A percentile compares a stretch with the other conserved stretches of the same genome.
Evolutionary conservation across 2,797 vertebrate genomes (phyloP).

Genomic region (Microctenopoma steveboyesi): DNA sequence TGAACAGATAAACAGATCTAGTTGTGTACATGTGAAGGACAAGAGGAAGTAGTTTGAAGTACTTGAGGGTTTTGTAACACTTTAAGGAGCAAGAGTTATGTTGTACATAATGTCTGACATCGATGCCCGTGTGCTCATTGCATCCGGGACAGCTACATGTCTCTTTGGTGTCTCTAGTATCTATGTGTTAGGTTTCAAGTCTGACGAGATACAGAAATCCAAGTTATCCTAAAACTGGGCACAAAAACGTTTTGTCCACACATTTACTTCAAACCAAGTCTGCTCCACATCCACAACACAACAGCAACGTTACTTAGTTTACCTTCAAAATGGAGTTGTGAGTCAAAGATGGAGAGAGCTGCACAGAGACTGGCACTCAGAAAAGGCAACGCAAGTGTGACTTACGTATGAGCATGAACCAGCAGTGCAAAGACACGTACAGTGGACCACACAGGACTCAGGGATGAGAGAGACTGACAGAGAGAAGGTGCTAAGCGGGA

Average conservation of each 20-base stretch:
- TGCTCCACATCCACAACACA: background rate
- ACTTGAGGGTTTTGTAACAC: no score
- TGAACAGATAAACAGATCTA: no score
- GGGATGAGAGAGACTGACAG: background rate
- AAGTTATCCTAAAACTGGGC: background rate
- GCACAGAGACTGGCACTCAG: background rate
- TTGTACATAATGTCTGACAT: no score
- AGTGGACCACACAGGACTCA: constrained; percentile 1
- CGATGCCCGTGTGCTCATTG: no score
- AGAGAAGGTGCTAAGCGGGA: constrained; percentile 9
- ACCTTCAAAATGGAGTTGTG: background rate
- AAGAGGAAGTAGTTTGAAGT: no score
- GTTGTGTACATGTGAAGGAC: no score
- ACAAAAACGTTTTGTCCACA: background rate
- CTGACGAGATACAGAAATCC: background rate
- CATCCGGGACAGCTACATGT: no score
- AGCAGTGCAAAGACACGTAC: constrained; percentile 12
- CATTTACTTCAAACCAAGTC: background rate
- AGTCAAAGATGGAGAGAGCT: background rate
- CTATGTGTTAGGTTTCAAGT: background rate
- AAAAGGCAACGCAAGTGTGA: no score
- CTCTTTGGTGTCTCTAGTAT: no score
- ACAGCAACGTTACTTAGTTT: background rate
- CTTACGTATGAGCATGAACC: background rate
- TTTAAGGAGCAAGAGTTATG: no score